Evolutionary conservation across 2,797 vertebrate genomes (phyloP), one percentile per base, ranked within the genome.

Genomic region (Emys orbicularis): DNA sequence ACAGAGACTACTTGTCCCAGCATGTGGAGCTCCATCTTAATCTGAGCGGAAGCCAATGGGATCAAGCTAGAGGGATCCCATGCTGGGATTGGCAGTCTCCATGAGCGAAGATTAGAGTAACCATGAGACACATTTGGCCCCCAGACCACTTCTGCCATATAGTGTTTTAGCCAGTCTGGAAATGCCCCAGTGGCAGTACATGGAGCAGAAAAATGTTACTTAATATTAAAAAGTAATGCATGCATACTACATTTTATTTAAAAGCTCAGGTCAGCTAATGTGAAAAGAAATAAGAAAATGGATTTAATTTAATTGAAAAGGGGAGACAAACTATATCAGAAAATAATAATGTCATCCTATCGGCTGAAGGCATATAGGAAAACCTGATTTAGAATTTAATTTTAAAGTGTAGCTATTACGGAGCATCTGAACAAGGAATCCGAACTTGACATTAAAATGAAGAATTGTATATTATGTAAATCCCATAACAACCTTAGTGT

Each of bases 21-120:
- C 87, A 12, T 90, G 96, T 90, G 89, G 34, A 0, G 4, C 88
- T 87, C 83, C 47, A 31, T 95, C 82, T 85, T 34, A 93, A 31
- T 90, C 85, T 92, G 93, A 88, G 10, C 90, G 95, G 96, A 44
- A 97, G 93, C 90, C 93, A 90, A 79, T 94, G 93, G 77, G 91
- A 57, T 83, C 61, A 41, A 88, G 34, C 52, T 61, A 12, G 44
- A 41, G 77, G 68, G 90, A 83, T 65, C 90, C 81, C 91, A 12
- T 5, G 79, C 94, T 90, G 93, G 47, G 79, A 41, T 76, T 79
- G 84, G 86, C 25, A 57, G 82, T 37, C 57, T 59, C 65, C n/a
- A 18, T 52, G 65, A 90, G 4, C 83, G 56, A 21, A 31, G 34
- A 80, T 57, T 31, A 12, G 9, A 37, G 68, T 86, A 81, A 86